Base-by-base conservation (phyloP, 2,797 vertebrate genomes). In the Pristis pectinata region DNA sequence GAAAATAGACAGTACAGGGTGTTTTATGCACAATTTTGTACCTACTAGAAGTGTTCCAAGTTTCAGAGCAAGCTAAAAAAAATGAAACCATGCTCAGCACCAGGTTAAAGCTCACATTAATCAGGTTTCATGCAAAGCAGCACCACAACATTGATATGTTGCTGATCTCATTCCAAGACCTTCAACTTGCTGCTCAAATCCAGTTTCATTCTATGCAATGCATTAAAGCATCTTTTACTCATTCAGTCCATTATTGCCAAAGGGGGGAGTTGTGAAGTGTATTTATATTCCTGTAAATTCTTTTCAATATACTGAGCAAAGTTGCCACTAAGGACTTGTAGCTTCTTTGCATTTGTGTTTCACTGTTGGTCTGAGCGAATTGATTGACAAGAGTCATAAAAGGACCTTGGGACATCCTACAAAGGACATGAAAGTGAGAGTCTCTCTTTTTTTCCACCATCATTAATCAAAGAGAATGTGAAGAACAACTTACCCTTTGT, bases 401-500 rank as follows among this genome's bases (percentile, higher is more conserved):
- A 7, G 61, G 15, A 7, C 15, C 9, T 15, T 64, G 61, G 61
- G 15, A 15, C 15, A 64, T 64, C 61, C 49, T 64, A 61, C 15
- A 15, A 7, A 49, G 49, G 49, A 49, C 49, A 49, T 9, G 0
- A 64, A 64, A 64, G 15, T 61, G 9, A 3, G 61, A 1, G 2
- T 64, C 59, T 61, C 61, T 64, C 9, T 64, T 64, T 64, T 64
- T 64, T 64, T 64, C n/a, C 9, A 64, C 61, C 61, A 64, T 64
- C 1, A 64, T 64, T 64, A 9, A 64, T 64, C 61, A 64, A 13
- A 61, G 1, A 59, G 30, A 87, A n/a, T 7, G 13, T 59, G 53
- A 0, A 19, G 9, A 49, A 59, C 30, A 80, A 3, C 95, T 96
- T 95, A 99, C 98, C 97, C 96, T 98, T 97, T 0, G 99, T 99